These are phyloP conservation scores for Ormia ochracea DNA, from an alignment of 2,888 invertebrate species.

Conservation along the genomic window DNA sequence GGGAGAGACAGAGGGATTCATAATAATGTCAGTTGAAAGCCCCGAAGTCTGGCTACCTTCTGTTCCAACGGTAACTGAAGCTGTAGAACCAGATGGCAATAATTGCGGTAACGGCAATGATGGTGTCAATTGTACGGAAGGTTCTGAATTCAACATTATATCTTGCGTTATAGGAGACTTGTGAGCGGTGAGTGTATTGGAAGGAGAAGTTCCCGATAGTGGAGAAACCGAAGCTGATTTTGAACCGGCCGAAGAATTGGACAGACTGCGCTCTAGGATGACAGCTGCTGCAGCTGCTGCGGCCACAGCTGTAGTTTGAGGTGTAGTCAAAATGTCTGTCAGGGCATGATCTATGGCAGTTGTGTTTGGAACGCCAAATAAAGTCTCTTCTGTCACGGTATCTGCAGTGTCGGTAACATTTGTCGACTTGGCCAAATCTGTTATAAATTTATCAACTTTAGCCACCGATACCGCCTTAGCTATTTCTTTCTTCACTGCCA, in stretches of 20 bases:
- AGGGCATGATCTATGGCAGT: constrained; percentile 72
- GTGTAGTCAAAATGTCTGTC: constrained; percentile 70
- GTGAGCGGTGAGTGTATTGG: constrained; percentile 68
- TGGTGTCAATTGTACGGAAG: constrained; percentile 72
- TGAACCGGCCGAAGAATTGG: constrained; percentile 69
- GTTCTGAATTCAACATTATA: constrained; percentile 76
- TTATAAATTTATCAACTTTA: constrained; percentile 75
- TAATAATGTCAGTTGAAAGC: constrained; percentile 79
- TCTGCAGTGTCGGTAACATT: constrained; percentile 66
- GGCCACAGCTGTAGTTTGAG: constrained; percentile 51
- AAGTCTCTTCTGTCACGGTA: constrained; percentile 63
- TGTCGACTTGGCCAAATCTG: constrained; percentile 70
- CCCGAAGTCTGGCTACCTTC: constrained; percentile 64
- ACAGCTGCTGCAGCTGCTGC: constrained; percentile 59
- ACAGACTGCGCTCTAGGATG: constrained; percentile 76
- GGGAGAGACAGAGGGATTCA: constrained; percentile 81
- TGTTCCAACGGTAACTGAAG: constrained; percentile 66
- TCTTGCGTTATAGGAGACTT: constrained; percentile 75
- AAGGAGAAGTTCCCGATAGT: constrained; percentile 65
- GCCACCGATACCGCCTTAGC: constrained; percentile 78
- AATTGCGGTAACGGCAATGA: constrained; percentile 71
- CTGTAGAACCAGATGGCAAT: constrained; percentile 47
- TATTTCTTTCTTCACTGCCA: constrained; percentile 80
- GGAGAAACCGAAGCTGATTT: constrained; percentile 56
- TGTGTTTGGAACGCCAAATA: constrained; percentile 63